Evolutionary conservation across 2,113 vertebrate species (phyloP).

Genomic region (Onychostruthus taczanowskii): DNA sequence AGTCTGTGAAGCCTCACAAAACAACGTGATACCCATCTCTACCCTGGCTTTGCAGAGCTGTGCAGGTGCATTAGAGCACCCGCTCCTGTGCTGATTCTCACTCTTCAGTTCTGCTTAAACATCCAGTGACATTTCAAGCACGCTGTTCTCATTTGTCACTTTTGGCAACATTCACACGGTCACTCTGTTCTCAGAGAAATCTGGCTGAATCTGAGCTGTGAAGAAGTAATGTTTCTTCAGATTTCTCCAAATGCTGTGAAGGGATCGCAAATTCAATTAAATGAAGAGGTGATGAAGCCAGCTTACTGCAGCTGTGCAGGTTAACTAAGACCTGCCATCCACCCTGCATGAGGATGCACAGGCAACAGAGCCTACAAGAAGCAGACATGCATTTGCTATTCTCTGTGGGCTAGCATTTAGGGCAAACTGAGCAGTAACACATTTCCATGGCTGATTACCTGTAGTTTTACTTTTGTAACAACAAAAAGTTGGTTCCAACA

Average conservation of each 20-base stretch:
- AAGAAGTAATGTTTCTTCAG: background rate
- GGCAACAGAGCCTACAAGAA: background rate
- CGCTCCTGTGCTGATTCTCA: background rate
- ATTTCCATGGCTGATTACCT: background rate
- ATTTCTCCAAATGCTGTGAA: background rate
- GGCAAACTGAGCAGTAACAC: background rate
- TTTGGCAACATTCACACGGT: background rate
- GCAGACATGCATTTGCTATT: background rate
- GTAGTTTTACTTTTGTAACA: background rate
- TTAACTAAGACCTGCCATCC: background rate
- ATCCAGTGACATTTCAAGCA: background rate
- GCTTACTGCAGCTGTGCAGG: background rate
- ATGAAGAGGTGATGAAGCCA: background rate
- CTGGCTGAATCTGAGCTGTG: background rate
- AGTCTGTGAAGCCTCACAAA: background rate
- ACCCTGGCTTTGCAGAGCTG: background rate
- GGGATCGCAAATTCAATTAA: background rate
- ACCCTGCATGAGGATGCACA: background rate
- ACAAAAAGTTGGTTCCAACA: background rate
- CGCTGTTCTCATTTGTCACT: background rate
- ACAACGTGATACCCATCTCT: background rate
- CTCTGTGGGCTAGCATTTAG: background rate
- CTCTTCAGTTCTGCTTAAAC: background rate
- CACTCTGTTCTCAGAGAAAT: background rate
- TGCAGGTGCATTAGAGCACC: background rate